These are phyloP conservation scores for Podiceps cristatus DNA, from an alignment of 2,113 vertebrate species.

Conservation along the genomic window DNA sequence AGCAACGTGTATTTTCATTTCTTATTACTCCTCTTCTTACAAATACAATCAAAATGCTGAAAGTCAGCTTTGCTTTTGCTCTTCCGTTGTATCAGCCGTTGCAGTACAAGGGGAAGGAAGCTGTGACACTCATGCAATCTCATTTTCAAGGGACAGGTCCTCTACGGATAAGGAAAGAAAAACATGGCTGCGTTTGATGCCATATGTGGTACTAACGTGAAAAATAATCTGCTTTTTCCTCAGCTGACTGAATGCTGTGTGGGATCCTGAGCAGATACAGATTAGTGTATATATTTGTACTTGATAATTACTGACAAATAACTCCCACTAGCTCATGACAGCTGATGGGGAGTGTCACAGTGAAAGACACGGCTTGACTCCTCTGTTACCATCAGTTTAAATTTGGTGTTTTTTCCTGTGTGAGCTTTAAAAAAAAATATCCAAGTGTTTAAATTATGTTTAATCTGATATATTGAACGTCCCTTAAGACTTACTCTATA, in stretches of 20 bases:
- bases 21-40: not conserved
- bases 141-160: not conserved
- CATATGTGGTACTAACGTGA: not conserved
- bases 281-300: not conserved
- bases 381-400: not conserved
- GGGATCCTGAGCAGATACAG: not conserved
- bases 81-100: not conserved
- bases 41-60: not conserved
- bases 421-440: not conserved
- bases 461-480: slow-evolving; percentile 19
- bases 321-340: not conserved
- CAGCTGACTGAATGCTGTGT: not conserved
- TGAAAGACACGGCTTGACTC: not conserved
- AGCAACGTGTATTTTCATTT: not conserved
- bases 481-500: not conserved
- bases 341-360: not conserved
- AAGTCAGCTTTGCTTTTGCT: not conserved
- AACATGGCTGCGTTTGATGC: not conserved
- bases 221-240: not conserved
- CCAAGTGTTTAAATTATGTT: not conserved
- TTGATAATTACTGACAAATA: not conserved
- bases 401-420: not conserved
- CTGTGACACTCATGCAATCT: not conserved
- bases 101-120: not conserved
- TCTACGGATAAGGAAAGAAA: not conserved